phyloP scores from a whole-genome alignment of 2,797 vertebrate species.

The Sarcoramphus papa region DNA sequence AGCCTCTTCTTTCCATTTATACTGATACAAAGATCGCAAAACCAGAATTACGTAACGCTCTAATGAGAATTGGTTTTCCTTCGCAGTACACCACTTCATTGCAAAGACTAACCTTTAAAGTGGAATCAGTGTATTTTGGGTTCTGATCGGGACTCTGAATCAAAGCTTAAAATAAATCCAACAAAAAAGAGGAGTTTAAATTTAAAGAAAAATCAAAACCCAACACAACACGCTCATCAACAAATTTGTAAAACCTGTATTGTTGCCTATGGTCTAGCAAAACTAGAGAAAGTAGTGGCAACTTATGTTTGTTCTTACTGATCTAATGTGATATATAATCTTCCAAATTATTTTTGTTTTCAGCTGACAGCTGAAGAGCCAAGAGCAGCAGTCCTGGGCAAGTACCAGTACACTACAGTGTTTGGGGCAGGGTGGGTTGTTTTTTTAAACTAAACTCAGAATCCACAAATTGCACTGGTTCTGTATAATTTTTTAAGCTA shows the following conservation, averaged over 20 bases:
- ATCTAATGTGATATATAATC: neutral
- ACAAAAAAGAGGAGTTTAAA: neutral
- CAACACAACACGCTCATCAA: neutral
- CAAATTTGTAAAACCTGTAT: neutral
- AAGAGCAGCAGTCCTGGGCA: neutral
- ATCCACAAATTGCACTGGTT: neutral
- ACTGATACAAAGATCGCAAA: neutral
- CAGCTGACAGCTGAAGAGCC: neutral
- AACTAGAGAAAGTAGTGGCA: neutral
- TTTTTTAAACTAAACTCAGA: neutral
- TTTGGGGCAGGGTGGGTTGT: too few species aligned
- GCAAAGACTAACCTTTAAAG: neutral
- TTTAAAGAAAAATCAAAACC: neutral
- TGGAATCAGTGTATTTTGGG: neutral
- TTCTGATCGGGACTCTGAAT: neutral
- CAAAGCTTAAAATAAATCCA: neutral
- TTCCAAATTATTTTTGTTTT: neutral
- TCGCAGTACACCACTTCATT: neutral
- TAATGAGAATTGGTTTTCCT: neutral
- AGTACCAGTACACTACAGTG: rapidly evolving
- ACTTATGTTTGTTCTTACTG: neutral
- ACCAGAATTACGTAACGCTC: neutral
- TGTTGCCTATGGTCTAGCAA: neutral
- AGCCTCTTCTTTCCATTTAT: neutral
- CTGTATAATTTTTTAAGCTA: neutral